phyloP scores from a whole-genome alignment of 2,888 invertebrate species.

The Pseudeuparius sepicola region DNA sequence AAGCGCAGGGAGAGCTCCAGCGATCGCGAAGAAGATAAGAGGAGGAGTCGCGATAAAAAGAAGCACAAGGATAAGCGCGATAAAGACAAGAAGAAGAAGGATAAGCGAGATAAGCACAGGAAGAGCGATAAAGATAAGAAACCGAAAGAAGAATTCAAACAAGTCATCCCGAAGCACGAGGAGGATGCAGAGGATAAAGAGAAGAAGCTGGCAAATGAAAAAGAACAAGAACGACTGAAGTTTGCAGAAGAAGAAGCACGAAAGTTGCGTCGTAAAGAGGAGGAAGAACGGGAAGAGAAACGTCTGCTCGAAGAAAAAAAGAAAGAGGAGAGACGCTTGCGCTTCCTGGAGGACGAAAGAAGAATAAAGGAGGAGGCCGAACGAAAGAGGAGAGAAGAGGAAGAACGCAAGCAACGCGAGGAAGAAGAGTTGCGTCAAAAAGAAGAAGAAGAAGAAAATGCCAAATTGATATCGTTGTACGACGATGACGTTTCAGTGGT shows the following conservation, averaged over 20 bases:
- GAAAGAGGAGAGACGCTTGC: conserved; percentile 29
- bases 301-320: conserved; percentile 29
- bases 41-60: conserved; percentile 43
- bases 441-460: conserved; percentile 32
- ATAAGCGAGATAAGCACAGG: conserved; percentile 37
- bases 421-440: conserved; percentile 46
- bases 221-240: conserved; percentile 13
- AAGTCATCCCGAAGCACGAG: conserved; percentile 29
- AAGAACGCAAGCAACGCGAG: conserved; percentile 26
- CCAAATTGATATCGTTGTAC: conserved; percentile 21
- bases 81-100: conserved; percentile 39
- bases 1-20: conserved; percentile 31
- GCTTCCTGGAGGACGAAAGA: conserved; percentile 31
- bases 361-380: conserved; percentile 38
- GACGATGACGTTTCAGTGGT: background rate
- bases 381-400: conserved; percentile 29
- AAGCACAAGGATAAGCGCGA: conserved; percentile 47
- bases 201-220: conserved; percentile 29
- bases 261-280: conserved; percentile 42
- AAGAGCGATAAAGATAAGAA: conserved; percentile 34
- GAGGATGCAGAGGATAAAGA: conserved; percentile 30
- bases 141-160: conserved; percentile 30
- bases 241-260: conserved; percentile 24
- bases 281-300: conserved; percentile 22
- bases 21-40: conserved; percentile 36